Percentiles rank a stretch among this genome's conserved stretches.
Evolutionary conservation across 2,113 vertebrate species (phyloP).

Genomic region (Leucoraja erinaceus): DNA sequence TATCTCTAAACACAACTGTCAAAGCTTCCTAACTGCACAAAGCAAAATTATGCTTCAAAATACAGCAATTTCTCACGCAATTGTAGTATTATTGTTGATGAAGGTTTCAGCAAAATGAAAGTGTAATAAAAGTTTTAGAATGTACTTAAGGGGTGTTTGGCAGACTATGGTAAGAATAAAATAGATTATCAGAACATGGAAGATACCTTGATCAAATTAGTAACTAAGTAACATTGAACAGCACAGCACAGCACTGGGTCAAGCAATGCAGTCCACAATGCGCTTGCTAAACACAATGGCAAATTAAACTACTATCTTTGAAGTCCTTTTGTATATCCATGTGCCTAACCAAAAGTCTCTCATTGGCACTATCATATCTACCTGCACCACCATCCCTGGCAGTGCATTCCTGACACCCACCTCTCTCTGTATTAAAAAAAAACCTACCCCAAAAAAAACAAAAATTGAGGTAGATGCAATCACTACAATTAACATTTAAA

Average conservation of each 20-base stretch:
- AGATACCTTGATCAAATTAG: neutral
- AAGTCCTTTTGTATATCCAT: no score
- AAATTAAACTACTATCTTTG: no score
- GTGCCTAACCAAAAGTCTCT: no score
- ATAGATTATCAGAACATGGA: neutral
- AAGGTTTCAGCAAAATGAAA: neutral
- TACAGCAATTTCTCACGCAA: neutral
- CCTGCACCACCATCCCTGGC: no score
- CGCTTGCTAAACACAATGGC: no score
- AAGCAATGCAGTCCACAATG: no score
- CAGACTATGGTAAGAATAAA: neutral
- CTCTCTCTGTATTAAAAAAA: no score
- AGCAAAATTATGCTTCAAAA: neutral
- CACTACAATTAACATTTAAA: conserved; percentile 14
- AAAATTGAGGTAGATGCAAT: neutral
- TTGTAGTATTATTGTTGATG: neutral
- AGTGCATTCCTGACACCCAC: no score
- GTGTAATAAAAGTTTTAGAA: neutral
- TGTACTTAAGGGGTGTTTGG: neutral
- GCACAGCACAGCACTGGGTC: no score
- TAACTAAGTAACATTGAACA: no score
- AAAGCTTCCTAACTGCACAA: neutral
- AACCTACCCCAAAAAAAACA: neutral
- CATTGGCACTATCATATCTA: no score
- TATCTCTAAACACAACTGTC: neutral